Conservation (phyloP, 2,113 vertebrate species). For the Erythrocercus mccallii region DNA sequence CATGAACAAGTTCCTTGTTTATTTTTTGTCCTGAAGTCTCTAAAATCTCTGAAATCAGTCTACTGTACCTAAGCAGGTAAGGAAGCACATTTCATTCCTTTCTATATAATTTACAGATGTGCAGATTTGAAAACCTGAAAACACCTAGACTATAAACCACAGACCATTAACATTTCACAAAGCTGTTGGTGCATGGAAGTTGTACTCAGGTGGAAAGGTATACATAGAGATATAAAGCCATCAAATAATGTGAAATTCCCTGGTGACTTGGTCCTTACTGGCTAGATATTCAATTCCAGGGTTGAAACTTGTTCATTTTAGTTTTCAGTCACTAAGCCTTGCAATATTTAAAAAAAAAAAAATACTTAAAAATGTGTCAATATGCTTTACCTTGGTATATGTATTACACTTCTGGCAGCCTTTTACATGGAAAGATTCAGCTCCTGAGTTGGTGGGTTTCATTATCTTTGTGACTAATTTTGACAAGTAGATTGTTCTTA, state of each 20-base stretch:
- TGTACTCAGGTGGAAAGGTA: background rate
- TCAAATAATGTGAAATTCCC: constrained; percentile 6
- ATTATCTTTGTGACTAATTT: background rate
- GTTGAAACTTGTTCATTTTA: background rate
- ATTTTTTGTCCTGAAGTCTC: background rate
- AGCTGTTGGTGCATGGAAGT: background rate
- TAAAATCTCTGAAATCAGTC: background rate
- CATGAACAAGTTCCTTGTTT: background rate
- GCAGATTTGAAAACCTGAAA: constrained; percentile 11
- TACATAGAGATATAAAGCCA: background rate
- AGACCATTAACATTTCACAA: background rate
- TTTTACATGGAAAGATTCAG: background rate
- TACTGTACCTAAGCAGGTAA: background rate
- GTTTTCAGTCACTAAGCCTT: background rate
- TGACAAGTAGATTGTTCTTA: background rate
- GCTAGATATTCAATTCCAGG: background rate
- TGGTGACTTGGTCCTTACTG: background rate
- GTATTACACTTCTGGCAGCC: background rate
- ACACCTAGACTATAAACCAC: background rate
- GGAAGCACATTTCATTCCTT: background rate
- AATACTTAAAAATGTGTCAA: background rate
- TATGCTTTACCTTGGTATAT: background rate
- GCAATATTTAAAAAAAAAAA: constrained; percentile 17
- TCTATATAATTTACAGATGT: constrained; percentile 32
- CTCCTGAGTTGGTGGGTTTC: background rate